Evolutionary conservation across 2,797 vertebrate genomes (phyloP).

Genomic region (Syndactyla subalaris): DNA sequence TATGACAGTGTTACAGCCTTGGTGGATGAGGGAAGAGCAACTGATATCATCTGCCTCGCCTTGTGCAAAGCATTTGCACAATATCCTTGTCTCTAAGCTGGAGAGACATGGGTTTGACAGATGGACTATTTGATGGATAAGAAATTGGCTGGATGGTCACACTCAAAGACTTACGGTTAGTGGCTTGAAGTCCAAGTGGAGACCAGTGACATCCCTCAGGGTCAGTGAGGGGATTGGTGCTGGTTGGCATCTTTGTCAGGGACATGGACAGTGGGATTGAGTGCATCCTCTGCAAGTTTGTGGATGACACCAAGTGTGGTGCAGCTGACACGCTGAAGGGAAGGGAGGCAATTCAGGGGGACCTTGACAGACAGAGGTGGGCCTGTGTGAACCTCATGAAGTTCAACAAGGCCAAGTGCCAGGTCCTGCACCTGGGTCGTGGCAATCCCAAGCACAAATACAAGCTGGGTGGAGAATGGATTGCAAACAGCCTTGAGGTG

Average conservation of each 20-base stretch:
- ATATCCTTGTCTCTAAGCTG: background rate
- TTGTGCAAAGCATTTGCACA: background rate
- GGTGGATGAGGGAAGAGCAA: background rate
- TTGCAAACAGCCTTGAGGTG: background rate
- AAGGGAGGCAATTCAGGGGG: background rate
- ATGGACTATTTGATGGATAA: background rate
- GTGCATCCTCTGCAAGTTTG: background rate
- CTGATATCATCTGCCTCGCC: background rate
- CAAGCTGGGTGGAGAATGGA: background rate
- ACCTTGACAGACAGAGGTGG: background rate
- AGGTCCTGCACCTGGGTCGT: background rate
- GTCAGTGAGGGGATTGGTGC: accelerated
- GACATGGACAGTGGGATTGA: background rate
- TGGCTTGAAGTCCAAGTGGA: background rate
- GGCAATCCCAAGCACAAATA: background rate
- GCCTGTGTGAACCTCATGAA: background rate
- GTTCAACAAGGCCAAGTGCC: background rate
- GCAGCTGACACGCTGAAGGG: background rate
- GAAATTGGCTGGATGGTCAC: background rate
- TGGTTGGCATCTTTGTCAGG: background rate
- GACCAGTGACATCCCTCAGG: background rate
- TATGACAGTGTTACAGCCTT: background rate
- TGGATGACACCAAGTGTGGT: background rate
- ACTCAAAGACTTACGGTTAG: background rate
- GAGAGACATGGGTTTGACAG: background rate